Evolutionary conservation across 2,888 invertebrate genomes (phyloP).

Genomic region (Netelia inedita): DNA sequence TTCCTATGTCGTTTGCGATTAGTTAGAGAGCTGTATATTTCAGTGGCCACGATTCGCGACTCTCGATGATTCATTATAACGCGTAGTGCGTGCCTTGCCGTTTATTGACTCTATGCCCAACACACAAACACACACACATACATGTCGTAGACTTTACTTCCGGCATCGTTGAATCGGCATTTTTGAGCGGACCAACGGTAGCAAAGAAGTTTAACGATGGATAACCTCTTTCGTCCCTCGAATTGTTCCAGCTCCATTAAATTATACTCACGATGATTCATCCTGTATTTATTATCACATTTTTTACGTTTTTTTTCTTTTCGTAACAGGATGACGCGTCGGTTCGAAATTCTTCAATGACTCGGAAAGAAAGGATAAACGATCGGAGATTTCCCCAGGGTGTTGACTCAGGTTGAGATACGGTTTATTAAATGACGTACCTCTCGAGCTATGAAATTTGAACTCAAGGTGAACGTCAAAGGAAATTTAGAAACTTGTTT

Average conservation of each 20-base stretch:
- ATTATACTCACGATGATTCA: slow-evolving; percentile 46
- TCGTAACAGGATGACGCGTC: slow-evolving; percentile 18
- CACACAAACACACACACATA: slow-evolving; percentile 63
- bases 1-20: not conserved
- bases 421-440: not conserved
- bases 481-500: not conserved
- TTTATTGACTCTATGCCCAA: slow-evolving; percentile 70
- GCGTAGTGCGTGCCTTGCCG: slow-evolving; percentile 55
- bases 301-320: not conserved
- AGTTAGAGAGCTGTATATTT: not conserved
- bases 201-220: slow-evolving; percentile 22
- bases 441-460: not conserved
- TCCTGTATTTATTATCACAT: not conserved
- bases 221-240: slow-evolving; percentile 18
- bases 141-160: slow-evolving; percentile 74
- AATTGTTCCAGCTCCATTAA: not conserved
- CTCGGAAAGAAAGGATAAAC: not conserved
- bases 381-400: slow-evolving; percentile 1
- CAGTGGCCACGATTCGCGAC: slow-evolving; percentile 23
- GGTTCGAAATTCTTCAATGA: slow-evolving; percentile 3
- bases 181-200: slow-evolving; percentile 62
- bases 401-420: slow-evolving; percentile 31
- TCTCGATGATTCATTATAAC: slow-evolving; percentile 66
- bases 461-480: not conserved
- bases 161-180: slow-evolving; percentile 79